Conservation (phyloP, 2,797 vertebrate genomes). For the Pseudocheirus occidentalis region DNA sequence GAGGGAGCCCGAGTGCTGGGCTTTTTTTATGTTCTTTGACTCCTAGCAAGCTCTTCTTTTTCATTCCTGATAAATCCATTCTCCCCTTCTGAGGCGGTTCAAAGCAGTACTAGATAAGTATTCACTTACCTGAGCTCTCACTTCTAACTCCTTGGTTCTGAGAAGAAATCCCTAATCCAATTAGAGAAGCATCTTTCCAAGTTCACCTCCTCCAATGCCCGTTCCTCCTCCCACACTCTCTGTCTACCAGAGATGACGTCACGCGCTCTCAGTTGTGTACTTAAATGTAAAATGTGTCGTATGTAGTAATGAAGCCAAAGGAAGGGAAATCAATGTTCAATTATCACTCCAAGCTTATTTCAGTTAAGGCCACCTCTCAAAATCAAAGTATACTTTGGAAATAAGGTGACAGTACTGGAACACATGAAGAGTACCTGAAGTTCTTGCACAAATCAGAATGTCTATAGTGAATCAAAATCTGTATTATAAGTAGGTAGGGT, state of each 20-base stretch:
- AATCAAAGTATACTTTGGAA: conserved; percentile 38
- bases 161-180: no score
- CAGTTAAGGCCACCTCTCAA: background rate
- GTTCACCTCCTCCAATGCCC: no score
- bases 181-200: no score
- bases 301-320: background rate
- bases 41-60: no score
- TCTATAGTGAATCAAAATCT: background rate
- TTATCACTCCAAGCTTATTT: conserved; percentile 60
- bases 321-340: conserved; percentile 40
- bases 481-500: background rate
- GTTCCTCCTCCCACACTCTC: no score
- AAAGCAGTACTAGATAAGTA: conserved; percentile 75
- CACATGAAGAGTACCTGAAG: conserved; percentile 7
- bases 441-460: conserved; percentile 26
- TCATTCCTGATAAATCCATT: no score
- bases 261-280: background rate
- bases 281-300: conserved; percentile 37
- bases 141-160: conserved; percentile 76
- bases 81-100: conserved; percentile 79
- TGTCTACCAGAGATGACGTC: no score
- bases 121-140: conserved; percentile 82
- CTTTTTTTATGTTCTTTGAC: no score
- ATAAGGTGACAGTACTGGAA: background rate
- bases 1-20: no score